Conservation (phyloP, 2,797 vertebrate species). For the Pseudomugil gertrudae region DNA sequence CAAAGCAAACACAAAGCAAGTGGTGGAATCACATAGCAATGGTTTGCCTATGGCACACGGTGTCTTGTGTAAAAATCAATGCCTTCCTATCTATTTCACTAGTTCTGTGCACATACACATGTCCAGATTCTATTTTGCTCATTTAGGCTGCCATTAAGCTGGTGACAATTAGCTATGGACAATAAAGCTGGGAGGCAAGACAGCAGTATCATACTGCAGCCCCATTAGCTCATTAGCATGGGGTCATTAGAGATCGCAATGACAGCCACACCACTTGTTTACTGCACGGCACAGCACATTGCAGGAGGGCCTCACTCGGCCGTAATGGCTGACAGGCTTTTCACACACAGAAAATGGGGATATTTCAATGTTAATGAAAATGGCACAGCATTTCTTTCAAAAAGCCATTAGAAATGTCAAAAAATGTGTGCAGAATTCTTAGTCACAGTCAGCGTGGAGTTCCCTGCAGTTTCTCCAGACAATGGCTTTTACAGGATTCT, state of each 20-base stretch:
- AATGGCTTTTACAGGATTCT: constrained; percentile 42
- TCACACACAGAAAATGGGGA: constrained; percentile 26
- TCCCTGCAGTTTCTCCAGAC: constrained; percentile 28
- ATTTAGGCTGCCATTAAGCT: constrained; percentile 76
- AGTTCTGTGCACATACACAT: constrained; percentile 58
- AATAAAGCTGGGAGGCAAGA: constrained; percentile 76
- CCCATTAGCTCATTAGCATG: constrained; percentile 75
- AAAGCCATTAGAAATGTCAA: constrained; percentile 48
- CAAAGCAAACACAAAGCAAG: constrained; percentile 39
- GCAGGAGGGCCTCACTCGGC: constrained; percentile 17
- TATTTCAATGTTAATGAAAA: constrained; percentile 71
- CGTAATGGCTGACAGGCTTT: constrained; percentile 30
- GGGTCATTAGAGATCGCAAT: constrained; percentile 73
- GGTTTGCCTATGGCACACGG: background rate
- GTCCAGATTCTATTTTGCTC: constrained; percentile 69
- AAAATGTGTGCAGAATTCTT: constrained; percentile 36
- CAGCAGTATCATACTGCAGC: constrained; percentile 63
- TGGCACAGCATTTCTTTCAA: constrained; percentile 43
- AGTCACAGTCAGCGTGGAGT: constrained; percentile 41
- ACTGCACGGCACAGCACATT: constrained; percentile 42
- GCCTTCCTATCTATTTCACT: constrained; percentile 32
- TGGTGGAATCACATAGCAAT: constrained; percentile 20
- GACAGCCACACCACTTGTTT: constrained; percentile 54
- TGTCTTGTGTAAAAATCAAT: constrained; percentile 35
- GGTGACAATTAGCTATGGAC: constrained; percentile 77